Percentiles rank a stretch among this genome's conserved stretches.
These are phyloP conservation scores for Cactoblastis cactorum DNA, from an alignment of 2,888 invertebrate genomes.

Conservation along the genomic window DNA sequence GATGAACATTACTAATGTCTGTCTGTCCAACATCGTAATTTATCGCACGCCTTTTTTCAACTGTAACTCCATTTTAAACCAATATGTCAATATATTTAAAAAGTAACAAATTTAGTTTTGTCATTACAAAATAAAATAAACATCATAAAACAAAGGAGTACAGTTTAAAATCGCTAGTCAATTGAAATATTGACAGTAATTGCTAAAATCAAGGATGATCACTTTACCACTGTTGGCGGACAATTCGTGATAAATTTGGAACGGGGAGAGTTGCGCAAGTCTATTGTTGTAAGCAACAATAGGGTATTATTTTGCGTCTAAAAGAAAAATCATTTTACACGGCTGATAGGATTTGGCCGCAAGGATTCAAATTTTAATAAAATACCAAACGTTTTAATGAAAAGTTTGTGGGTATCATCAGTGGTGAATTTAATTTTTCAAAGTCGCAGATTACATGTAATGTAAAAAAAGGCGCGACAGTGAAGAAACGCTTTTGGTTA, in stretches of 20 bases:
- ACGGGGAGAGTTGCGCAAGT: conserved; percentile 22
- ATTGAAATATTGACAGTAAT: neutral
- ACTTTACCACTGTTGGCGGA: conserved; percentile 17
- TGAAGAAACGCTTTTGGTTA: too few species aligned
- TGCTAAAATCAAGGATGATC: conserved; percentile 9
- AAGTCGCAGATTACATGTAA: too few species aligned
- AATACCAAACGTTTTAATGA: neutral
- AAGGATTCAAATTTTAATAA: neutral
- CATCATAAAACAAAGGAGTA: neutral
- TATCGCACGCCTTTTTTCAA: conserved; percentile 20
- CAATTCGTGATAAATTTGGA: conserved; percentile 31
- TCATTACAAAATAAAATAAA: neutral
- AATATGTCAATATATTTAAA: conserved; percentile 26
- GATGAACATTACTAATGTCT: conserved; percentile 21
- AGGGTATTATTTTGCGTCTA: conserved; percentile 10
- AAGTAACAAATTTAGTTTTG: conserved; percentile 5
- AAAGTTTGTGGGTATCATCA: too few species aligned
- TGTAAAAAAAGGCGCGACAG: too few species aligned
- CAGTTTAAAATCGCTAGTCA: neutral
- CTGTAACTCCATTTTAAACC: conserved; percentile 14
- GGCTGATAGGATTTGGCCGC: conserved; percentile 8
- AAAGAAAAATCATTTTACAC: conserved; percentile 13
- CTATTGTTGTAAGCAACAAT: conserved; percentile 20
- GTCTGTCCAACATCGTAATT: conserved; percentile 28
- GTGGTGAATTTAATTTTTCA: too few species aligned